A percentile compares a stretch with the other conserved stretches of the same genome.
Evolutionary conservation across 2,797 vertebrate species (phyloP).

Genomic region (Xenopus petersii): DNA sequence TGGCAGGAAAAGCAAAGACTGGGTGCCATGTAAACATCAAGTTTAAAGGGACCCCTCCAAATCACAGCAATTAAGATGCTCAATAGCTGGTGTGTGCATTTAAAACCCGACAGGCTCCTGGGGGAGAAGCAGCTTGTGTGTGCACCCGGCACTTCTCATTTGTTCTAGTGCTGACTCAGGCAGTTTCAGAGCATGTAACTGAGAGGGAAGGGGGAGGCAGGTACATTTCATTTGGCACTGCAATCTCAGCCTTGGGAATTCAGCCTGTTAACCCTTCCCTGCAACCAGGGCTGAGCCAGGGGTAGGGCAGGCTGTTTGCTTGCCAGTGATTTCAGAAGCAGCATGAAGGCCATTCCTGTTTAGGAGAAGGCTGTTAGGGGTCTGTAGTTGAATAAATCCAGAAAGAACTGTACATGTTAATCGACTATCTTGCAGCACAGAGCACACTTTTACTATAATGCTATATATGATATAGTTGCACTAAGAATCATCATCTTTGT

Average conservation of each 20-base stretch:
- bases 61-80: constrained; percentile 7
- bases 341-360: too few species aligned
- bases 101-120: constrained; percentile 22
- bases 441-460: neutral
- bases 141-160: constrained; percentile 21
- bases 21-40: too few species aligned
- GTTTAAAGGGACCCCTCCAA: neutral
- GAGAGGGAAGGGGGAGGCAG: constrained; percentile 32
- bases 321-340: too few species aligned
- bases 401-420: too few species aligned
- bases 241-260: constrained; percentile 35
- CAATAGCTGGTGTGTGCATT: constrained; percentile 18
- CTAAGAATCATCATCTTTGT: neutral
- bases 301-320: too few species aligned
- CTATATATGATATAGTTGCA: constrained; percentile 3
- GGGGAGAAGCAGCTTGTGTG: constrained; percentile 35
- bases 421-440: neutral
- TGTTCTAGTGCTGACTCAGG: constrained; percentile 29
- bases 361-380: too few species aligned
- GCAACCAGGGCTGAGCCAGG: neutral
- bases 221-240: constrained; percentile 42
- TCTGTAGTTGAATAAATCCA: too few species aligned
- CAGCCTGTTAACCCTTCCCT: constrained; percentile 41
- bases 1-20: too few species aligned
- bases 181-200: constrained; percentile 43